A percentile compares a stretch with the other conserved stretches of the same genome.
Evolutionary conservation across 64 coral and sea anemone genomes (phyloP).

Genomic region (Dendrophyllia cribrosa): DNA sequence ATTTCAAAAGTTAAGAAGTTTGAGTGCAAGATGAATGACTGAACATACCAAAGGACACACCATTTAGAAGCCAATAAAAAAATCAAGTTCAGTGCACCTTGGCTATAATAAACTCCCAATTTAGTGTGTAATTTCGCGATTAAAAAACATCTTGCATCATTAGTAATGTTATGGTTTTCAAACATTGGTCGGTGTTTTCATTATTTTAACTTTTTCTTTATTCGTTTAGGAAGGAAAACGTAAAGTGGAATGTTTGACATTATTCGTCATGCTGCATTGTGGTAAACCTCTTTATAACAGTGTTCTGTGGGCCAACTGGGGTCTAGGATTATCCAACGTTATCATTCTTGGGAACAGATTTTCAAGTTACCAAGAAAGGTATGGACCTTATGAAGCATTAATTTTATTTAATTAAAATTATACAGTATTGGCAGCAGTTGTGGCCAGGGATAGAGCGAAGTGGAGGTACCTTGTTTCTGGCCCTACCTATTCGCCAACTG

Average conservation of each 20-base stretch:
- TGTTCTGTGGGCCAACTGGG: constrained; percentile 98
- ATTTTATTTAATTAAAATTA: too few relatives aligned
- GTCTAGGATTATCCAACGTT: constrained; percentile 75
- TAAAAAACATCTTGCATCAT: not conserved
- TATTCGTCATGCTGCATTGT: constrained; percentile 96
- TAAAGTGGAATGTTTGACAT: constrained; percentile 49
- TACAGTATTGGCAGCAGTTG: too few relatives aligned
- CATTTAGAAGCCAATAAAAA: too few relatives aligned
- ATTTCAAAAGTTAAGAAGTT: too few relatives aligned
- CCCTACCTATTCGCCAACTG: too few relatives aligned
- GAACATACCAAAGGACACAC: too few relatives aligned
- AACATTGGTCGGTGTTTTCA: not conserved
- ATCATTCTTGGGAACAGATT: constrained; percentile 96
- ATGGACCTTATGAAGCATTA: not conserved
- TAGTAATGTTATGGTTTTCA: not conserved
- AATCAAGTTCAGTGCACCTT: too few relatives aligned
- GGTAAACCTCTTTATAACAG: constrained; percentile 98
- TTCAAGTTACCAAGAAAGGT: constrained; percentile 89
- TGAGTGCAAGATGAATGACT: too few relatives aligned
- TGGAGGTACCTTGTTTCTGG: too few relatives aligned
- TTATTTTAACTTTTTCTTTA: constrained; percentile 15
- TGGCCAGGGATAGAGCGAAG: too few relatives aligned
- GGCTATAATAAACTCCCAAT: too few relatives aligned
- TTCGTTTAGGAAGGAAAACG: constrained; percentile 86
- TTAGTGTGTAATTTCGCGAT: too few relatives aligned